Conservation (phyloP, 2,888 invertebrate genomes). For the Apodemia mormo region DNA sequence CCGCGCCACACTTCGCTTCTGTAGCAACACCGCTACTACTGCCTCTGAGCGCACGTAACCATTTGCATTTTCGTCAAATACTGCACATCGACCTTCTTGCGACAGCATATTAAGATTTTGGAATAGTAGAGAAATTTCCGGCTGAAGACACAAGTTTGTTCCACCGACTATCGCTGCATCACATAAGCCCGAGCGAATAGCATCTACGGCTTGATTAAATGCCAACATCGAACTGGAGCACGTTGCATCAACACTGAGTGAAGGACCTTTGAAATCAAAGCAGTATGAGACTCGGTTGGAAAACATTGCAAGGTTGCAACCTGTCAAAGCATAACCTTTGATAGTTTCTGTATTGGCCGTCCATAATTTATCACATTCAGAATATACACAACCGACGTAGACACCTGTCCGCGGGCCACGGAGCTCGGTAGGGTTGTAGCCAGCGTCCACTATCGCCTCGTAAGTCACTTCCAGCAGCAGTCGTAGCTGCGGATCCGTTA, state of each 20-base stretch:
- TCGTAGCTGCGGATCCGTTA: slow-evolving; percentile 9
- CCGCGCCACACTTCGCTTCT: slow-evolving; percentile 4
- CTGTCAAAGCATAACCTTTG: slow-evolving; percentile 6
- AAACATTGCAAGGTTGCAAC: slow-evolving; percentile 18
- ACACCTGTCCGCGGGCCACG: slow-evolving; percentile 7
- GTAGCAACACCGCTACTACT: slow-evolving; percentile 11
- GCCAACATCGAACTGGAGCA: slow-evolving; percentile 19
- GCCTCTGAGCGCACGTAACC: slow-evolving; percentile 16
- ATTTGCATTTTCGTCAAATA: slow-evolving; percentile 4
- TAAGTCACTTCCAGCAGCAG: slow-evolving; percentile 17
- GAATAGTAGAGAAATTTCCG: not conserved
- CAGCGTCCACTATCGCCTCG: slow-evolving; percentile 17
- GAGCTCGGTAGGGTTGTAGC: slow-evolving; percentile 7
- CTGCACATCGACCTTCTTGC: slow-evolving; percentile 7
- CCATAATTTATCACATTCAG: slow-evolving; percentile 15
- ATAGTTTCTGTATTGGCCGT: not conserved
- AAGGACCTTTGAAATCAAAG: slow-evolving; percentile 19
- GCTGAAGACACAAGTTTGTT: not conserved
- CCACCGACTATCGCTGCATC: slow-evolving; percentile 15
- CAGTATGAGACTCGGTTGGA: slow-evolving; percentile 17
- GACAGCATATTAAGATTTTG: slow-evolving; percentile 2
- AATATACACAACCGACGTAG: not conserved
- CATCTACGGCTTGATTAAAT: slow-evolving; percentile 5
- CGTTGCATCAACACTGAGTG: slow-evolving; percentile 2
- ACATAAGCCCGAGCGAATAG: slow-evolving; percentile 6